These are phyloP conservation scores for Drosophila lacicola DNA, from an alignment of 2,888 invertebrate genomes.

Conservation along the genomic window DNA sequence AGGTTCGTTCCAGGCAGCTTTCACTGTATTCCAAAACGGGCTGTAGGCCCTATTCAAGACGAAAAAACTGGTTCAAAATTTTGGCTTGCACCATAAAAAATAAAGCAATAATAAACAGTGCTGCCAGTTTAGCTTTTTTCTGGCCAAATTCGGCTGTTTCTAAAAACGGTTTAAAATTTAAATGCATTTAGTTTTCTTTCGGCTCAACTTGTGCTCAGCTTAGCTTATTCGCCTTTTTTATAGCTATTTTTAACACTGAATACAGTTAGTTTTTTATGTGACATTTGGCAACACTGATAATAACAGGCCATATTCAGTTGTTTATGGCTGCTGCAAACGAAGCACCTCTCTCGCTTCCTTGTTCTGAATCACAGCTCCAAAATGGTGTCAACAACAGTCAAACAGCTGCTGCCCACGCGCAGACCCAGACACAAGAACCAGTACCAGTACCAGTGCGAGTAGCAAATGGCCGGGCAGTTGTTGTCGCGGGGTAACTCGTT, in stretches of 20 bases:
- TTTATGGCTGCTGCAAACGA: not conserved
- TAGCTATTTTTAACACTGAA: too few relatives aligned
- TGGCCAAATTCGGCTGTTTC: too few relatives aligned
- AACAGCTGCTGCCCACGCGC: constrained; percentile 49
- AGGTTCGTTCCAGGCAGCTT: too few relatives aligned
- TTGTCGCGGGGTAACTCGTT: constrained; percentile 34
- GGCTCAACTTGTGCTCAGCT: too few relatives aligned
- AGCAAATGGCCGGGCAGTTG: not conserved
- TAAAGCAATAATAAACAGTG: not conserved
- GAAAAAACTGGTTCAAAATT: not conserved
- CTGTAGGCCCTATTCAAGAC: not conserved
- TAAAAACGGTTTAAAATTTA: too few relatives aligned
- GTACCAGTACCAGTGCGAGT: constrained; percentile 25
- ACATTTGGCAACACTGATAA: not conserved
- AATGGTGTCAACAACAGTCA: constrained; percentile 66
- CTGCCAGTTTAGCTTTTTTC: too few relatives aligned
- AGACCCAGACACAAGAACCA: constrained; percentile 27
- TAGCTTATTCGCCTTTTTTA: too few relatives aligned
- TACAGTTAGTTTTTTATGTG: too few relatives aligned
- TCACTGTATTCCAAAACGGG: not conserved
- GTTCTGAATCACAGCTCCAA: constrained; percentile 28
- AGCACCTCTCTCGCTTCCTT: constrained; percentile 17
- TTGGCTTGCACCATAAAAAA: constrained; percentile 7
- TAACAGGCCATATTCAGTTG: not conserved
- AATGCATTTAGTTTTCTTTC: too few relatives aligned